These are phyloP conservation scores for Brachypodius melanocephalos DNA, from an alignment of 2,113 vertebrate genomes.

Conservation along the genomic window DNA sequence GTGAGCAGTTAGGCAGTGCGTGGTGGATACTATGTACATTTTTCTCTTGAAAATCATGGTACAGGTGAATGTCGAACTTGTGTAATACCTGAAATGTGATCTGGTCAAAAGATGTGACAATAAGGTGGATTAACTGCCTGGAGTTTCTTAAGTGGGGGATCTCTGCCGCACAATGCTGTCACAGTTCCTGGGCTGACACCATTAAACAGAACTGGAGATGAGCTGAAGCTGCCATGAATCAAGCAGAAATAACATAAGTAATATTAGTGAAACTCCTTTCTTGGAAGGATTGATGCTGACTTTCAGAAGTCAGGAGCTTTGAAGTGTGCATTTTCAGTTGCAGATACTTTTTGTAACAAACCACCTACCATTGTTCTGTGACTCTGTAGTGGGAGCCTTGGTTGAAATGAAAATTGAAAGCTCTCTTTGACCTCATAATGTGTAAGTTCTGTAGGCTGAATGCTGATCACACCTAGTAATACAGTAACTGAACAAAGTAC, in stretches of 20 bases:
- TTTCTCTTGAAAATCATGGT: slow-evolving; percentile 40
- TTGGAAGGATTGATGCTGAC: background rate
- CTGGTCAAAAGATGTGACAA: slow-evolving; percentile 13
- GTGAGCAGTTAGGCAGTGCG: slow-evolving; percentile 34
- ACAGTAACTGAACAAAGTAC: slow-evolving; percentile 42
- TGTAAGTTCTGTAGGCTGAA: slow-evolving; percentile 34
- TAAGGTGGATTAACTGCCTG: slow-evolving; percentile 11
- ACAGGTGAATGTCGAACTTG: slow-evolving; percentile 33
- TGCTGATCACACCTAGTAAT: slow-evolving; percentile 40
- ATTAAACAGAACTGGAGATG: background rate
- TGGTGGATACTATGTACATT: slow-evolving; percentile 26
- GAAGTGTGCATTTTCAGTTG: slow-evolving; percentile 1
- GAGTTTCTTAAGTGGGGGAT: slow-evolving; percentile 39
- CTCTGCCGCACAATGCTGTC: slow-evolving; percentile 16
- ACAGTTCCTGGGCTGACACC: background rate
- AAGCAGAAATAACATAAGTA: background rate
- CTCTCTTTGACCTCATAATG: background rate
- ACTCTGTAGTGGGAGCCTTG: slow-evolving; percentile 1
- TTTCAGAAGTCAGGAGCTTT: slow-evolving; percentile 11
- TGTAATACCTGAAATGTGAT: background rate
- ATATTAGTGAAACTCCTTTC: slow-evolving; percentile 3
- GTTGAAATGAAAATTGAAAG: slow-evolving; percentile 46
- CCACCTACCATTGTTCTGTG: background rate
- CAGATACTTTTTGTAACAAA: slow-evolving; percentile 38
- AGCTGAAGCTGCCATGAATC: background rate